Evolutionary conservation across 2,113 vertebrate species (phyloP).

Genomic region (Halichoerus grypus): DNA sequence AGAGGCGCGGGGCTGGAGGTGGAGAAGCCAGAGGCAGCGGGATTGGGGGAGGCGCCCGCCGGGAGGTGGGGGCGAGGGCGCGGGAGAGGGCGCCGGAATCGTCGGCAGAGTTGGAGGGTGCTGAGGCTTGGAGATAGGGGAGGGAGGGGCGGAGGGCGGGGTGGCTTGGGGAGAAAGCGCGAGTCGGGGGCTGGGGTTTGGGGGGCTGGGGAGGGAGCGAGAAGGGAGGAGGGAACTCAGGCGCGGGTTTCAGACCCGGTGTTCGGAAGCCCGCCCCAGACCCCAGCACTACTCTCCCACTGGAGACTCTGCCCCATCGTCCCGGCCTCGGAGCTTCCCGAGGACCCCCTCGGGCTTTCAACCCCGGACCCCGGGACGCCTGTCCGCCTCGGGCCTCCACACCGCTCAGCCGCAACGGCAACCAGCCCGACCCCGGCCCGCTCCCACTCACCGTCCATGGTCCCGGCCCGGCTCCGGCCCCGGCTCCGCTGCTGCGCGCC

Average conservation of each 20-base stretch:
- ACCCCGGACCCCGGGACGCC: not conserved
- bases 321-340: not conserved
- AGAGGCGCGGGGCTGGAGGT: not conserved
- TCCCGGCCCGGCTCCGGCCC: not conserved
- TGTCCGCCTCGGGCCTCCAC: not conserved
- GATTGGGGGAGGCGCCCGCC: not conserved
- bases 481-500: not conserved
- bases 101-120: not conserved
- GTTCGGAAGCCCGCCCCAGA: not conserved
- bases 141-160: not conserved
- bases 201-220: not conserved
- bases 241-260: not conserved
- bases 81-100: too few relatives aligned
- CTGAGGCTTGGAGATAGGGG: not conserved
- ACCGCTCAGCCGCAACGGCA: not conserved
- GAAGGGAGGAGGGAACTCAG: not conserved
- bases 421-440: not conserved
- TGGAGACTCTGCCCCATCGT: not conserved
- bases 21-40: not conserved
- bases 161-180: not conserved
- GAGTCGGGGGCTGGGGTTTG: not conserved
- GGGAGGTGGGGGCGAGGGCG: not conserved
- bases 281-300: not conserved
- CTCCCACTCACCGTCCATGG: conserved; percentile 46
- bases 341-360: not conserved